Conservation (phyloP, 2,797 vertebrate genomes). For the Phylloscopus collybita region DNA sequence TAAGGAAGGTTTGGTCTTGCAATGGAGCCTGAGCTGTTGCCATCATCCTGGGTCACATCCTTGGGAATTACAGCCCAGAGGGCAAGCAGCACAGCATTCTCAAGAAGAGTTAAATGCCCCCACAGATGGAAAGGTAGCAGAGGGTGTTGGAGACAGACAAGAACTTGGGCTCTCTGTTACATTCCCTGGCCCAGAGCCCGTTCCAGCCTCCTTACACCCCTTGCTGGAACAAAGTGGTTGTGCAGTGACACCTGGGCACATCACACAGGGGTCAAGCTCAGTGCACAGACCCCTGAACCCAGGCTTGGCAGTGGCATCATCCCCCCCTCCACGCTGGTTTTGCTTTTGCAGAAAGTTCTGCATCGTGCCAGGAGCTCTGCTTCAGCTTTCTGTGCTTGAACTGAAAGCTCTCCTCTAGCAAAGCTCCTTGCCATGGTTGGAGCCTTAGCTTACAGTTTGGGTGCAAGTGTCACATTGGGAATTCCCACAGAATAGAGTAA, state of each 20-base stretch:
- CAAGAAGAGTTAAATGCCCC: neutral
- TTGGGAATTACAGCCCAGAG: neutral
- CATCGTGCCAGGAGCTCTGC: neutral
- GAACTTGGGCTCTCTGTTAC: neutral
- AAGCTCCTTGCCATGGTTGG: neutral
- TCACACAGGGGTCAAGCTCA: neutral
- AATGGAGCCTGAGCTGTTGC: rapidly evolving
- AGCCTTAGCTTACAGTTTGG: neutral
- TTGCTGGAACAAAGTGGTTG: rapidly evolving
- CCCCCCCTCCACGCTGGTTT: neutral
- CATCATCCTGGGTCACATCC: neutral
- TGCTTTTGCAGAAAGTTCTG: neutral
- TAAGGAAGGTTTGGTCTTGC: neutral
- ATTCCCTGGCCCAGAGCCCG: rapidly evolving
- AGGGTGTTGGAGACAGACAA: neutral
- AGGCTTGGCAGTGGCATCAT: rapidly evolving
- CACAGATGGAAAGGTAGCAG: neutral
- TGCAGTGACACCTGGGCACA: neutral
- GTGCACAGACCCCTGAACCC: neutral
- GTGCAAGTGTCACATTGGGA: neutral
- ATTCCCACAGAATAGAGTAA: neutral
- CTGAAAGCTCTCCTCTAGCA: neutral
- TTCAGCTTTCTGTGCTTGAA: neutral
- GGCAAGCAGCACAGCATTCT: neutral
- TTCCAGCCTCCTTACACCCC: neutral